Percentiles rank a stretch among this genome's conserved stretches.
These are phyloP conservation scores for Galerucella pusilla DNA, from an alignment of 2,888 invertebrate species.

Conservation along the genomic window DNA sequence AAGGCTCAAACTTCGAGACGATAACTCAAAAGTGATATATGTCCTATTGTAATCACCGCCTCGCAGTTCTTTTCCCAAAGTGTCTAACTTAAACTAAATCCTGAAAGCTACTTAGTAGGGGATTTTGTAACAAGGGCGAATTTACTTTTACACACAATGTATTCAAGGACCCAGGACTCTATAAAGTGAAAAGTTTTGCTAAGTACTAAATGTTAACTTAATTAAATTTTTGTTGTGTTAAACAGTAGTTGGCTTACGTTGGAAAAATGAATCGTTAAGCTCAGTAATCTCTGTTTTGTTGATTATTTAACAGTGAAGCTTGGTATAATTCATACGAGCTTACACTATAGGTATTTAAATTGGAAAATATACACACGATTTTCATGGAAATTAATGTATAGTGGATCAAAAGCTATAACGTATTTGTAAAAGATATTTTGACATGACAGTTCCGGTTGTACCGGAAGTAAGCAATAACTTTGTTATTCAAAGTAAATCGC, in stretches of 20 bases:
- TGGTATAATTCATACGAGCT: too few relatives aligned
- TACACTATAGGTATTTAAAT: too few relatives aligned
- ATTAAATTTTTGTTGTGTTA: not conserved
- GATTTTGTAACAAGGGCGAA: slow-evolving; percentile 22
- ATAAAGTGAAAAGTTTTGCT: slow-evolving; percentile 20
- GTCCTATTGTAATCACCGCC: slow-evolving; percentile 34
- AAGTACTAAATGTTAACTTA: not conserved
- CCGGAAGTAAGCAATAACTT: too few relatives aligned
- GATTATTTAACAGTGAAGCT: too few relatives aligned
- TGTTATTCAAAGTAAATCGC: too few relatives aligned
- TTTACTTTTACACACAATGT: slow-evolving; percentile 29
- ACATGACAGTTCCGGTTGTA: too few relatives aligned
- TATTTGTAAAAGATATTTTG: too few relatives aligned
- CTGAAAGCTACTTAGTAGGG: slow-evolving; percentile 32
- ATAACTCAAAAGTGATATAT: slow-evolving; percentile 36
- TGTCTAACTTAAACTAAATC: slow-evolving; percentile 36
- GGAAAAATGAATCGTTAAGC: too few relatives aligned
- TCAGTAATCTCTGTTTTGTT: too few relatives aligned
- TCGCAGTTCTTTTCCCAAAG: slow-evolving; percentile 27
- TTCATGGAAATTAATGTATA: too few relatives aligned
- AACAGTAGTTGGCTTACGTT: not conserved
- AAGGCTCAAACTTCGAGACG: slow-evolving; percentile 20
- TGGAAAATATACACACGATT: too few relatives aligned
- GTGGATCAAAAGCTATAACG: too few relatives aligned
- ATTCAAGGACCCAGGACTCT: slow-evolving; percentile 3